Evolutionary conservation across 2,113 vertebrate genomes (phyloP), one percentile per base, ranked within the genome.

Genomic region (Glareola pratincola): DNA sequence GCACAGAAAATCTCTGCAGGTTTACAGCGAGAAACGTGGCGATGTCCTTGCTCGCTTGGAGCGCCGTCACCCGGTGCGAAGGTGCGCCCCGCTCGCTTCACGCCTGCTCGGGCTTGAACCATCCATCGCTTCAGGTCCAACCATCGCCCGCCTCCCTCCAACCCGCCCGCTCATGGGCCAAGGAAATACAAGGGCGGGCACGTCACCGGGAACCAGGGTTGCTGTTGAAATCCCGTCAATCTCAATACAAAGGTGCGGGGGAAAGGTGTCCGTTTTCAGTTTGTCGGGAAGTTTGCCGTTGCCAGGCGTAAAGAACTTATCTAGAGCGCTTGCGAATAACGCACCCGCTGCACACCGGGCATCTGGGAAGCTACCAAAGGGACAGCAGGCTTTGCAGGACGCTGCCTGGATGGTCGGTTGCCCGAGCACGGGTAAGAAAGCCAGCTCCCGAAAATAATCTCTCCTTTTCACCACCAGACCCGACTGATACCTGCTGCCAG

Each of bases 291-390:
- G 27, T 59, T 77, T 1, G 6, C 45, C 5, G 12, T 85, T 78
- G 60, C 80, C 43, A 72, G 47, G 47, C 19, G 30, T 53, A 27
- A 29, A 7, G 17, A 41, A 56, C 51, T 79, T 81, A 64, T 43
- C 34, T 36, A 19, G n/a, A 51, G 68, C 1, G 2, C n/a, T 76
- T 78, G 47, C 84, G 71, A 64, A 39, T 59, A 72, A 51, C 8
- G 29, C 36, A 37, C 12, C 37, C 30, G 3, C 45, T n/a, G 57
- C 20, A 24, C 24, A 2, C 34, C 0, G 0, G 29, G 59, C 67
- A 59, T 12, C 66, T 72, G 66, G 30, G 63, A 92, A 79, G 54
- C 81, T n/a, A 18, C 14, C 51, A 53, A 19, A 71, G 60, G 56
- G 67, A 22, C 14, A 48, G 62, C 54, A 90, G 78, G 43, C 63